These are phyloP conservation scores for Pardalotus punctatus DNA, from an alignment of 2,113 vertebrate species.

Conservation along the genomic window DNA sequence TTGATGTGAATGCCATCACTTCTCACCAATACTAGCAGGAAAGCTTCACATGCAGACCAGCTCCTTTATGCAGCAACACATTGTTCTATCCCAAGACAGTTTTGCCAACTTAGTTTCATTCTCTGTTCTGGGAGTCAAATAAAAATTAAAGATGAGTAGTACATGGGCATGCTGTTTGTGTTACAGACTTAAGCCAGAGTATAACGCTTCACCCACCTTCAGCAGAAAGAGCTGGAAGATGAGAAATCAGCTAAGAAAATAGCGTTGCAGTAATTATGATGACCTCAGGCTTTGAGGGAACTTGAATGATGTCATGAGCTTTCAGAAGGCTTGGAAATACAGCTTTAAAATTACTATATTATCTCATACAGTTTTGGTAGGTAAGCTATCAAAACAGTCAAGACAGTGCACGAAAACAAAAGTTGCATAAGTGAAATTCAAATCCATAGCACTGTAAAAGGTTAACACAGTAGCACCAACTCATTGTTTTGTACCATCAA, in stretches of 20 bases:
- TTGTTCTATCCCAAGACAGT: not conserved
- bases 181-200: not conserved
- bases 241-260: not conserved
- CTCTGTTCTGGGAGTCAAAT: not conserved
- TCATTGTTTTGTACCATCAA: not conserved
- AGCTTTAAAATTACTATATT: not conserved
- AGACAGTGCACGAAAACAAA: not conserved
- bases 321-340: not conserved
- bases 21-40: not conserved
- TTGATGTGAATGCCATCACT: not conserved
- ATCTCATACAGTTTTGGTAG: not conserved
- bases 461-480: not conserved
- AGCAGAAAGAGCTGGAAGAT: not conserved
- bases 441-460: fast-evolving
- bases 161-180: not conserved
- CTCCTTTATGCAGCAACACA: not conserved
- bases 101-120: not conserved
- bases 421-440: not conserved
- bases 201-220: not conserved
- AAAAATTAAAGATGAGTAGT: not conserved
- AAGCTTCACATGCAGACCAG: not conserved
- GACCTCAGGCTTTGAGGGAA: not conserved
- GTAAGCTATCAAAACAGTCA: not conserved
- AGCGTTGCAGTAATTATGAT: not conserved
- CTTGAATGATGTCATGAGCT: not conserved